phyloP scores from a whole-genome alignment of 2,888 invertebrate species.

The Eupsilia transversa region DNA sequence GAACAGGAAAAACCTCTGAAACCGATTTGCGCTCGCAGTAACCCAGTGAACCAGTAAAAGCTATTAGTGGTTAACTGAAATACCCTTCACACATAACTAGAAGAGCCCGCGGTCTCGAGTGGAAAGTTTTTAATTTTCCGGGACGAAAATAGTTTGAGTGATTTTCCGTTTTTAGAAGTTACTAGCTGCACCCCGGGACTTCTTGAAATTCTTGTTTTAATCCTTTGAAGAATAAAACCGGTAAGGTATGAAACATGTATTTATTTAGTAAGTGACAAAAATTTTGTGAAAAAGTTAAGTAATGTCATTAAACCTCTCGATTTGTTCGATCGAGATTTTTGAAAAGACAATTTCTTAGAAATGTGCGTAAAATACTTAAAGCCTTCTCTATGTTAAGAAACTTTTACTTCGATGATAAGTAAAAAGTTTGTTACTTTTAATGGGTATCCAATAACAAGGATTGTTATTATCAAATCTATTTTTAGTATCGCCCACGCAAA shows the following conservation, averaged over 20 bases:
- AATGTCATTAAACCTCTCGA: neutral
- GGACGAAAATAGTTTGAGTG: neutral
- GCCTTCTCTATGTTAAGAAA: neutral
- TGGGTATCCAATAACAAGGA: conserved; percentile 2
- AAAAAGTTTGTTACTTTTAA: conserved; percentile 7
- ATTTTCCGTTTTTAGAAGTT: neutral
- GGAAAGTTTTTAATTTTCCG: conserved; percentile 10
- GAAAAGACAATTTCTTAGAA: conserved; percentile 8
- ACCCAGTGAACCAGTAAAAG: conserved; percentile 47
- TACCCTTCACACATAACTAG: conserved; percentile 19
- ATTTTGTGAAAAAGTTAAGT: conserved; percentile 9
- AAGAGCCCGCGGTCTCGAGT: neutral
- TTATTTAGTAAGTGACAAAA: conserved; percentile 3
- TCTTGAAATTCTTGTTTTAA: neutral
- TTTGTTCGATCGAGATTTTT: neutral
- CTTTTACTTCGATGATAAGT: neutral
- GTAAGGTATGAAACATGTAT: neutral
- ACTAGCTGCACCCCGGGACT: neutral
- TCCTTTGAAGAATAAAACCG: neutral
- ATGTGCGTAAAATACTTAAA: neutral
- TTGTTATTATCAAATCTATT: neutral
- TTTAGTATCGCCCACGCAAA: neutral
- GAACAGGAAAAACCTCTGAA: neutral
- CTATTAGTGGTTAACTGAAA: conserved; percentile 39
- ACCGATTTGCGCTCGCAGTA: neutral